phyloP scores from a whole-genome alignment of 2,888 invertebrate genomes.

The Sesamia inferens region DNA sequence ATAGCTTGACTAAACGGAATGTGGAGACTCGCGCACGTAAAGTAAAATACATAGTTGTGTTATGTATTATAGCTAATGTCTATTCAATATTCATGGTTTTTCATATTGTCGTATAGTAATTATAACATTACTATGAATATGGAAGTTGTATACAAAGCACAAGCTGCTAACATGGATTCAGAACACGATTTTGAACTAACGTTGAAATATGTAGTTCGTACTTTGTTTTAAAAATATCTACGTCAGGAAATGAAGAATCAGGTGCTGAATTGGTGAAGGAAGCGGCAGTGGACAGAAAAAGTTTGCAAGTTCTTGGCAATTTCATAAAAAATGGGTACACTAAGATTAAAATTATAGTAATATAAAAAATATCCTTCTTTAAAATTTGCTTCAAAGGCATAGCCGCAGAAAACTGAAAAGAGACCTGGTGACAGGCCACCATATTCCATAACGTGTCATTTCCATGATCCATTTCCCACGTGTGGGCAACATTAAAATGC shows the following conservation, averaged over 20 bases:
- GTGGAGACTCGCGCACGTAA: slow-evolving; percentile 18
- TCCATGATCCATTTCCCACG: slow-evolving; percentile 61
- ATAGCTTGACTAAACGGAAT: slow-evolving; percentile 44
- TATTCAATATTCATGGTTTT: slow-evolving; percentile 18
- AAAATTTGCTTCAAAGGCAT: slow-evolving; percentile 23
- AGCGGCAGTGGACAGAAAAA: neutral
- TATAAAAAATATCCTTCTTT: slow-evolving; percentile 18
- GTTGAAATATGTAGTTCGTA: no score
- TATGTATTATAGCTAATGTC: slow-evolving; percentile 3
- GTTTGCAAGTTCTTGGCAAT: neutral
- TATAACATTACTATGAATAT: neutral
- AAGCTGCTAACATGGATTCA: neutral
- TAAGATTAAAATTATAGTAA: neutral
- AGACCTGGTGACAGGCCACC: slow-evolving; percentile 41
- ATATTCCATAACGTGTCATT: slow-evolving; percentile 46
- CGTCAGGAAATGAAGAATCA: neutral
- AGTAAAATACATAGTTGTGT: slow-evolving; percentile 25
- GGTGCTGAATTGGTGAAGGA: neutral
- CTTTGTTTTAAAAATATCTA: no score
- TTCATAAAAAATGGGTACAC: neutral
- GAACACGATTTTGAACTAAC: no score
- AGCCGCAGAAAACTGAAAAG: slow-evolving; percentile 41
- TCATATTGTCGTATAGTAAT: neutral
- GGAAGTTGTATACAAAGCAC: neutral
- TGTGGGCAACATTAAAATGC: slow-evolving; percentile 67